Evolutionary conservation across 2,888 invertebrate genomes (phyloP), one percentile per base, ranked within the genome.

Genomic region (Xanthia icteritia): DNA sequence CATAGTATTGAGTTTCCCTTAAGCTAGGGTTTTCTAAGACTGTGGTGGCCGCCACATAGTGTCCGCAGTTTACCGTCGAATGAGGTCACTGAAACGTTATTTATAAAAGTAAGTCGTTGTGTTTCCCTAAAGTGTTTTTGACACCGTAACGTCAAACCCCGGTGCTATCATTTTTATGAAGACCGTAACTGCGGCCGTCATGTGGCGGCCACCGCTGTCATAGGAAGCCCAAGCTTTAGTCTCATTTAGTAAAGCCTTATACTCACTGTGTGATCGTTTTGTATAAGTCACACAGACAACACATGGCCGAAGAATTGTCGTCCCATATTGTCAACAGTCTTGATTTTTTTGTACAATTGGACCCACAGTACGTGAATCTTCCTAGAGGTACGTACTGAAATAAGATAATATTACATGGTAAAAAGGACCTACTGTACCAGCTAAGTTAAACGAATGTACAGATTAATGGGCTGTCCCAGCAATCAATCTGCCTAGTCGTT

Each of bases 351-450:
- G 1, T 5, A 56, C 82, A 68, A 13, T 36, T 31, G 6, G 60
- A 27, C 0, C 79, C 42, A 74, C 92, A 92, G 6, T 86, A 45
- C 1, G 80, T 51, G 0, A 93, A 91, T 54, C 93, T 92, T 5
- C 93, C 93, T 6, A 94, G 73, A 0, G 94, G 94, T 45, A 92
- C 15, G 78, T 89, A 93, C 94, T 94, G 89, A 27, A 92, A 90
- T 70, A 42, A 39, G 60, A 31, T 51, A 58, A 48, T 9, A 39
- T 39, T 9, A 39, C 39, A 39, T 39, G 11, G 9, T 39, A 39
- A 39, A 39, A 39, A 39, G 39, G 9, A 39, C 20, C 23, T 23
- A 42, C 23, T 70, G 27, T 42, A 45, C 42, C 15, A 61, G 20
- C 13, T 69, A 13, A 1, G 20, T 31, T 17, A 20, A 11, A 31